Percentiles rank a stretch among this genome's conserved stretches.
Conservation (phyloP, 2,113 vertebrate species). For the Helogale parvula region DNA sequence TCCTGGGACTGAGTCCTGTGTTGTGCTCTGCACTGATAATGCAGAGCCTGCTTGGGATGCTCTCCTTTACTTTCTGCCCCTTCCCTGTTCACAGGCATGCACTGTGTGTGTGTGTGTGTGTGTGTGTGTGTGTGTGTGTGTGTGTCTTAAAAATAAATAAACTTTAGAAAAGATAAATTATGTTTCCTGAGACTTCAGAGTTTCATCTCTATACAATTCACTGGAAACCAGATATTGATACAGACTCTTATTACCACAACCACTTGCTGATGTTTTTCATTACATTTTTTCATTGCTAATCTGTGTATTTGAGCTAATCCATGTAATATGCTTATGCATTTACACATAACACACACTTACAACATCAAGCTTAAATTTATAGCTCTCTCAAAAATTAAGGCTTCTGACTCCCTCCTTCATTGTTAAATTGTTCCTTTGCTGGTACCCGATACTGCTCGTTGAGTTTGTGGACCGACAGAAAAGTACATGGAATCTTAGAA, state of each 20-base stretch:
- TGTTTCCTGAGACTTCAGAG: background rate
- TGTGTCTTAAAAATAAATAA: too few relatives aligned
- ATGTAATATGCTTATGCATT: accelerated
- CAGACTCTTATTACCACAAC: background rate
- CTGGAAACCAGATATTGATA: background rate
- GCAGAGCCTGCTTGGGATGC: too few relatives aligned
- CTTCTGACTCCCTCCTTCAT: background rate
- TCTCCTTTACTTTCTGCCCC: too few relatives aligned
- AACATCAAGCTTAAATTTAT: background rate
- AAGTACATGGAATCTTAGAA: background rate
- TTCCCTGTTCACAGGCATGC: too few relatives aligned
- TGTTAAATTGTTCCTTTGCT: background rate
- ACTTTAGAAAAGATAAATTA: background rate
- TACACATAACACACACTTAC: background rate
- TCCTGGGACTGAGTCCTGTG: too few relatives aligned
- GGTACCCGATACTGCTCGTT: background rate
- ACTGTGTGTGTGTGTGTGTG: too few relatives aligned
- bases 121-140: too few relatives aligned
- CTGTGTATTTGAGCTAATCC: background rate
- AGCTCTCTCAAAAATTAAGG: background rate
- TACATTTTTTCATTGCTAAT: slow-evolving; percentile 12
- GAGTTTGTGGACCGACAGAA: background rate
- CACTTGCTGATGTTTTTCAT: background rate
- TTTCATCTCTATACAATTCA: background rate
- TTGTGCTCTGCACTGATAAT: too few relatives aligned